These are phyloP conservation scores for Drepana falcataria DNA, from an alignment of 2,888 invertebrate genomes.

Conservation along the genomic window DNA sequence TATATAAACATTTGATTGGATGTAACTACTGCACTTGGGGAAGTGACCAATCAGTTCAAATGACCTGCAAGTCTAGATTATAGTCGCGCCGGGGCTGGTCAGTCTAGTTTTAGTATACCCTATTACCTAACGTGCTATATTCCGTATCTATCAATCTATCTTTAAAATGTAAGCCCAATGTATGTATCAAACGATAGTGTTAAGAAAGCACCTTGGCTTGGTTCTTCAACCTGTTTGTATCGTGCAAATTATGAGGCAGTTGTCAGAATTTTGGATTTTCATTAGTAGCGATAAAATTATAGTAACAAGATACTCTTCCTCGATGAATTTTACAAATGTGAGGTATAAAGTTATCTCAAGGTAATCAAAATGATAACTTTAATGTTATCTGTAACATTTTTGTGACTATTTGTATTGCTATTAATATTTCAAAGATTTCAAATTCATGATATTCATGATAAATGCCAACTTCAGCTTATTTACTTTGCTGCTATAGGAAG, in stretches of 20 bases:
- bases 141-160: slow-evolving; percentile 18
- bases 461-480: too few relatives aligned
- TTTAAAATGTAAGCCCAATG: slow-evolving; percentile 1
- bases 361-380: slow-evolving; percentile 20
- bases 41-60: slow-evolving; percentile 68
- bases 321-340: too few relatives aligned
- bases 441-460: too few relatives aligned
- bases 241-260: too few relatives aligned
- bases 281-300: too few relatives aligned
- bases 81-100: slow-evolving; percentile 46
- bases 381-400: slow-evolving; percentile 18
- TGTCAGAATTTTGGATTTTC: too few relatives aligned
- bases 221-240: too few relatives aligned
- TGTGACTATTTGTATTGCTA: slow-evolving; percentile 5
- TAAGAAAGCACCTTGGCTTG: too few relatives aligned
- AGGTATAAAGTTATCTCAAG: slow-evolving; percentile 17
- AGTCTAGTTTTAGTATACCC: slow-evolving; percentile 45
- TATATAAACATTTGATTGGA: slow-evolving; percentile 29
- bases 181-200: too few relatives aligned
- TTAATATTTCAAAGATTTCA: slow-evolving; percentile 7
- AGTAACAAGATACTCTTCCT: too few relatives aligned
- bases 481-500: too few relatives aligned
- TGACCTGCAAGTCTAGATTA: slow-evolving; percentile 64
- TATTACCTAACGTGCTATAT: slow-evolving; percentile 29
- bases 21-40: slow-evolving; percentile 47